Conservation (phyloP, 2,797 vertebrate genomes). For the Orestias chungarensis region DNA sequence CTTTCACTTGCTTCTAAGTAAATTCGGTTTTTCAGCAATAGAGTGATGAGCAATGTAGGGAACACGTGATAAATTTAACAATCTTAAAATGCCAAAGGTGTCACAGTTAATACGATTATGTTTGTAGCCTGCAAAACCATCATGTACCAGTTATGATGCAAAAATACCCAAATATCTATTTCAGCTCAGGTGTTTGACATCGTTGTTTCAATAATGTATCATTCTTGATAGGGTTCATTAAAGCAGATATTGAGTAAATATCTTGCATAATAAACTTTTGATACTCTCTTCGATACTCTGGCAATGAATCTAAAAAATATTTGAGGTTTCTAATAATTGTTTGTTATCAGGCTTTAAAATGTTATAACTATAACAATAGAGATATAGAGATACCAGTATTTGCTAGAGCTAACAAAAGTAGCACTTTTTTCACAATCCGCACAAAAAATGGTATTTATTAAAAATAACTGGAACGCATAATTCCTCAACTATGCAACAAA, state of each 20-base stretch:
- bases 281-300: no score
- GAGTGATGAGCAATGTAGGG: background rate
- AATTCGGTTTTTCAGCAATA: background rate
- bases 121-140: background rate
- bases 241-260: no score
- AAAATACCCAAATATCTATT: no score
- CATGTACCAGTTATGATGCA: background rate
- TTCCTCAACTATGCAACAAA: background rate
- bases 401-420: background rate
- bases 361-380: no score
- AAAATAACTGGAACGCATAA: background rate
- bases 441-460: background rate
- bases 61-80: background rate
- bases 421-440: background rate
- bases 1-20: background rate
- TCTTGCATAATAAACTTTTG: no score
- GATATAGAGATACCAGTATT: background rate
- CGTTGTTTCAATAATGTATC: no score
- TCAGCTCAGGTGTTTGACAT: no score
- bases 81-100: background rate
- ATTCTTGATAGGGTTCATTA: no score
- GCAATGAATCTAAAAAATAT: no score
- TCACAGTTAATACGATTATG: background rate
- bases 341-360: background rate
- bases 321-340: background rate